A percentile compares a stretch with the other conserved stretches of the same genome.
phyloP scores from a whole-genome alignment of 1,140 invertebrate species.

The Atta colombica region DNA sequence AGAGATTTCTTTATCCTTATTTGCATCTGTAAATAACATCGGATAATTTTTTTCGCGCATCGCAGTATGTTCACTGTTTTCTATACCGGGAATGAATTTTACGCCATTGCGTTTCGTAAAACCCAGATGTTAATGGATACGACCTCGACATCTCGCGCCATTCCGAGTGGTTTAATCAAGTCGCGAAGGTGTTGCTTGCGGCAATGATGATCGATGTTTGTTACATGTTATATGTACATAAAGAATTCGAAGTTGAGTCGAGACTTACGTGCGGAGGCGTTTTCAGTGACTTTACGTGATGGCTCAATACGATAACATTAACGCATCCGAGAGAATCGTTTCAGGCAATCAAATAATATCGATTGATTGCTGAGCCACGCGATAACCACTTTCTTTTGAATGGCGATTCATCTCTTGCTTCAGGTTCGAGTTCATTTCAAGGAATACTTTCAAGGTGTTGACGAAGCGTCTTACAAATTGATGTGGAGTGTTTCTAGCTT shows the following conservation, averaged over 20 bases:
- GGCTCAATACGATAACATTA: neutral
- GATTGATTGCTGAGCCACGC: neutral
- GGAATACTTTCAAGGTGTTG: conserved; percentile 8
- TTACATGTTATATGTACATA: conserved; percentile 18
- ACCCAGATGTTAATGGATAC: conserved; percentile 28
- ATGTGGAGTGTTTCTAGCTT: neutral
- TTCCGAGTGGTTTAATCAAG: conserved; percentile 31
- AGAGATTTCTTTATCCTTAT: neutral
- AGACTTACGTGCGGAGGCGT: conserved; percentile 36
- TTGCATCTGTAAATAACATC: conserved; percentile 25
- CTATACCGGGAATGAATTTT: conserved; percentile 10
- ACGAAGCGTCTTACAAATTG: conserved; percentile 2
- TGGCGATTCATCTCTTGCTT: neutral
- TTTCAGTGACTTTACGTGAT: conserved; percentile 18
- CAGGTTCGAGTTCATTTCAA: neutral
- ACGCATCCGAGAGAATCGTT: neutral
- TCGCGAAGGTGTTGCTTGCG: conserved; percentile 51
- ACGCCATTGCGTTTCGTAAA: conserved; percentile 15
- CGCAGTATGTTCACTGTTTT: neutral
- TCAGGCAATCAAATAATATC: neutral
- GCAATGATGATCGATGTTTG: conserved; percentile 40
- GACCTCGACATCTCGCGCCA: conserved; percentile 32
- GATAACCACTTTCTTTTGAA: conserved; percentile 1
- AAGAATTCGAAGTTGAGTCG: conserved; percentile 39
- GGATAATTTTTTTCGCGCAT: neutral